These are phyloP conservation scores for Crossaster papposus DNA, from an alignment of 53 echinoderm and acorn worm species.

Conservation along the genomic window DNA sequence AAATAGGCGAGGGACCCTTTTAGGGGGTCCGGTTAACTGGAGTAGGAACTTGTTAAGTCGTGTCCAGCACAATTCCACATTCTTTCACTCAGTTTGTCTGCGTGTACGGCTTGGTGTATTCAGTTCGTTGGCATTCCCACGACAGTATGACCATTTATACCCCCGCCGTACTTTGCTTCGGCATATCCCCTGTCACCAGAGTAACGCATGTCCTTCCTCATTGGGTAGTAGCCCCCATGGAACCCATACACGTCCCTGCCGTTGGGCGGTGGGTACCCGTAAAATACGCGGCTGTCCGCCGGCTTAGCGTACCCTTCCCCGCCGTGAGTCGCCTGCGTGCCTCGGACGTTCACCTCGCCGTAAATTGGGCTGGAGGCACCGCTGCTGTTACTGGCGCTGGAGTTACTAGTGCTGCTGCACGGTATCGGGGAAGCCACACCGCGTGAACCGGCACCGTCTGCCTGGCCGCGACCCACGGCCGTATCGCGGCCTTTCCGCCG, in stretches of 20 bases:
- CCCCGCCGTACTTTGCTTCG: neutral
- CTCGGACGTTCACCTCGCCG: conserved; percentile 20
- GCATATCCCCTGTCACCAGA: neutral
- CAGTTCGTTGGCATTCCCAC: neutral
- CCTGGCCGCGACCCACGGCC: conserved; percentile 37
- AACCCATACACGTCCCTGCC: conserved; percentile 26
- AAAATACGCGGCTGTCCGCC: conserved; percentile 42
- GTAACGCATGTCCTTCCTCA: conserved; percentile 27
- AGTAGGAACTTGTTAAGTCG: too few species aligned
- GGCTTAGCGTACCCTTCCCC: neutral
- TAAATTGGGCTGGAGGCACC: conserved; percentile 32
- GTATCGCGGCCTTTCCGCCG: conserved; percentile 12
- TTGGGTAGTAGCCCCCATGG: conserved; percentile 44
- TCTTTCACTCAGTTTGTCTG: neutral
- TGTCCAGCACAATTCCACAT: too few species aligned
- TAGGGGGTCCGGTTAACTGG: neutral
- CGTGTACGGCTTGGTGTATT: neutral
- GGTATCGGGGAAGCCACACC: neutral
- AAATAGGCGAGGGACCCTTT: neutral
- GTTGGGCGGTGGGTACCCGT: conserved; percentile 43
- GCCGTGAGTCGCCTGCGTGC: neutral
- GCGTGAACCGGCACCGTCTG: neutral
- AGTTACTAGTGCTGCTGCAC: conserved; percentile 8
- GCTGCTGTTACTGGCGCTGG: conserved; percentile 26
- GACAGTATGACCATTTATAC: conserved; percentile 6